Evolutionary conservation across 1,140 invertebrate species (phyloP).

Genomic region (Drosophila leontia): DNA sequence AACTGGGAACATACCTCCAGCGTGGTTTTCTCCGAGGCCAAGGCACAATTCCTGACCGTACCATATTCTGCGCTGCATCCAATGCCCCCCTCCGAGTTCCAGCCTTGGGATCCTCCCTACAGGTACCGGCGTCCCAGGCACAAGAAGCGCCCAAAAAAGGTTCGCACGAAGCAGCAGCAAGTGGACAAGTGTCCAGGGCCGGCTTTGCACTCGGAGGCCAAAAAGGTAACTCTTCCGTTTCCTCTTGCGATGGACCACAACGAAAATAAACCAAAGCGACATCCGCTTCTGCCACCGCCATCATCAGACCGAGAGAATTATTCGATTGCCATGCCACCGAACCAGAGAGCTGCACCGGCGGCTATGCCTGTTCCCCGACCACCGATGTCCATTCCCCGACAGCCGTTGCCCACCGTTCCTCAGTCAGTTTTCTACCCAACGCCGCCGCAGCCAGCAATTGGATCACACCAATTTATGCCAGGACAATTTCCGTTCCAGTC

Average conservation of each 20-base stretch:
- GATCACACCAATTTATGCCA: neutral
- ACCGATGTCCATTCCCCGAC: neutral
- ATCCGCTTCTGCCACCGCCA: neutral
- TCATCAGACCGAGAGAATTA: neutral
- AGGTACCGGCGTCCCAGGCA: neutral
- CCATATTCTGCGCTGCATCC: constrained; percentile 21
- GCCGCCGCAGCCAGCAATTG: neutral
- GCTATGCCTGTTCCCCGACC: neutral
- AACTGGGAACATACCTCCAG: constrained; percentile 88
- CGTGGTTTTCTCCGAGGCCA: constrained; percentile 90
- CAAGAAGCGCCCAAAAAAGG: neutral
- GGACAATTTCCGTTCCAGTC: neutral
- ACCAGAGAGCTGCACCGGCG: neutral
- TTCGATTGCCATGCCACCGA: neutral
- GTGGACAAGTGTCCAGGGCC: neutral
- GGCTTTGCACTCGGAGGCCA: neutral
- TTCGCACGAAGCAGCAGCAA: no score
- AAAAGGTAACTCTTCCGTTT: neutral
- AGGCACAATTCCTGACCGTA: constrained; percentile 87
- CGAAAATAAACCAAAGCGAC: no score
- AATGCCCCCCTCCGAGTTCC: constrained; percentile 28
- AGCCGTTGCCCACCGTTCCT: neutral
- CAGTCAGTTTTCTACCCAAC: neutral
- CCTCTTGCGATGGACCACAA: neutral
- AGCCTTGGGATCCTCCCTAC: constrained; percentile 1